These are phyloP conservation scores for Aspidapion aeneum DNA, from an alignment of 2,888 invertebrate species.

Conservation along the genomic window DNA sequence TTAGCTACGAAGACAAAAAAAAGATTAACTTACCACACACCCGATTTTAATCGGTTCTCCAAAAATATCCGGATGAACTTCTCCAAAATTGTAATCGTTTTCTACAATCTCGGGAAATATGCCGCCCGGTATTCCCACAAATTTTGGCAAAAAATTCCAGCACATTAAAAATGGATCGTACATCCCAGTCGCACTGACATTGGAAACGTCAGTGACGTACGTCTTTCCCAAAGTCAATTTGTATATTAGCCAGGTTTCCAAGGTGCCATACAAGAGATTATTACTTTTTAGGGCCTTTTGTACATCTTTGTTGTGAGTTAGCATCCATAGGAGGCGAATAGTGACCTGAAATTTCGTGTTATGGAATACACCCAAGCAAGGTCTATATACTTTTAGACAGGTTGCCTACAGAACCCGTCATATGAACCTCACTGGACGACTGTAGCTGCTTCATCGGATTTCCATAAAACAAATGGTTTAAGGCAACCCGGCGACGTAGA, in stretches of 20 bases:
- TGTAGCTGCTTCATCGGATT: too few relatives aligned
- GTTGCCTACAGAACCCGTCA: too few relatives aligned
- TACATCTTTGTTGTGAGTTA: conserved; percentile 68
- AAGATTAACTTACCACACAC: conserved; percentile 61
- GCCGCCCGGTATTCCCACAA: conserved; percentile 67
- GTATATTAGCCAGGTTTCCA: conserved; percentile 93
- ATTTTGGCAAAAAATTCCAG: conserved; percentile 71
- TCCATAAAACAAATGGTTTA: too few relatives aligned
- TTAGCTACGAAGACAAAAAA: too few relatives aligned
- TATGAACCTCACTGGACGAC: not conserved
- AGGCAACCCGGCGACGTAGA: too few relatives aligned
- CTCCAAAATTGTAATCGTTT: conserved; percentile 72
- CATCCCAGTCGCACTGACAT: conserved; percentile 87
- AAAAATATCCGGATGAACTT: conserved; percentile 62
- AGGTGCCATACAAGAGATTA: conserved; percentile 76
- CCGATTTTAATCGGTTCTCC: conserved; percentile 75
- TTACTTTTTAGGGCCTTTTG: conserved; percentile 60
- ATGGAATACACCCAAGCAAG: not conserved
- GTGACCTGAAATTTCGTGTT: conserved; percentile 35
- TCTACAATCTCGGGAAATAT: conserved; percentile 81
- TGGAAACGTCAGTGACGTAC: conserved; percentile 87
- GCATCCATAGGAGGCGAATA: conserved; percentile 72
- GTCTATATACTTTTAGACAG: too few relatives aligned
- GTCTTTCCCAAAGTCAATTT: conserved; percentile 63
- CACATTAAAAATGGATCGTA: conserved; percentile 88